These are phyloP conservation scores for Suncus etruscus DNA, from an alignment of 2,113 vertebrate genomes.

Conservation along the genomic window DNA sequence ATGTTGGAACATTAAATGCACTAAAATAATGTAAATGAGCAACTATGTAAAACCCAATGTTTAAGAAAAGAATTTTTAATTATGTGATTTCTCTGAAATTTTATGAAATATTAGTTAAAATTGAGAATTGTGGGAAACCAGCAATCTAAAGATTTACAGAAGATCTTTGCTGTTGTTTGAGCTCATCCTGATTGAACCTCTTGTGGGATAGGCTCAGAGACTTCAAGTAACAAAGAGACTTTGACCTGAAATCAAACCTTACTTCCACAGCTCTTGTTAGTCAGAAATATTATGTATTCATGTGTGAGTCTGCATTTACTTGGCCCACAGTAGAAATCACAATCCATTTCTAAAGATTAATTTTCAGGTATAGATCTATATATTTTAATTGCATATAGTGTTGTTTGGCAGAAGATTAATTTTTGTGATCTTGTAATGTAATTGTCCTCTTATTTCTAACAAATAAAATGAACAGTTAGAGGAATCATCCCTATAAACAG, in stretches of 20 bases:
- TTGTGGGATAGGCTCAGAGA: background rate
- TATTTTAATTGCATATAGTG: conserved; percentile 39
- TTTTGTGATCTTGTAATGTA: background rate
- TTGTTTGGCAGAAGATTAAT: conserved; percentile 48
- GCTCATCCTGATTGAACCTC: background rate
- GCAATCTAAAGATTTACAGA: background rate
- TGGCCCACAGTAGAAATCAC: background rate
- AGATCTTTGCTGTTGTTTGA: background rate
- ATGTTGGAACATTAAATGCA: no score
- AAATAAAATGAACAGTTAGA: conserved; percentile 23
- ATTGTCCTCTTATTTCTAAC: conserved; percentile 50
- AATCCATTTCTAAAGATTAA: background rate
- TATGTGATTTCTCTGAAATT: background rate
- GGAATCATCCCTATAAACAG: background rate
- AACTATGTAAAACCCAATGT: no score
- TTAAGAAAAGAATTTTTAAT: background rate
- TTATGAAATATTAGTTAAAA: background rate
- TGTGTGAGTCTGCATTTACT: background rate
- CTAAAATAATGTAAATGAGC: no score
- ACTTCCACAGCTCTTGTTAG: background rate
- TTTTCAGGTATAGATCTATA: conserved; percentile 43
- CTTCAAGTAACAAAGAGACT: background rate
- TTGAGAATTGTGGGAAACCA: conserved; percentile 29
- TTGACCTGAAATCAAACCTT: background rate
- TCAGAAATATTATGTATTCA: background rate